Base-by-base conservation (phyloP, 2,797 vertebrate genomes). In the Esox lucius region DNA sequence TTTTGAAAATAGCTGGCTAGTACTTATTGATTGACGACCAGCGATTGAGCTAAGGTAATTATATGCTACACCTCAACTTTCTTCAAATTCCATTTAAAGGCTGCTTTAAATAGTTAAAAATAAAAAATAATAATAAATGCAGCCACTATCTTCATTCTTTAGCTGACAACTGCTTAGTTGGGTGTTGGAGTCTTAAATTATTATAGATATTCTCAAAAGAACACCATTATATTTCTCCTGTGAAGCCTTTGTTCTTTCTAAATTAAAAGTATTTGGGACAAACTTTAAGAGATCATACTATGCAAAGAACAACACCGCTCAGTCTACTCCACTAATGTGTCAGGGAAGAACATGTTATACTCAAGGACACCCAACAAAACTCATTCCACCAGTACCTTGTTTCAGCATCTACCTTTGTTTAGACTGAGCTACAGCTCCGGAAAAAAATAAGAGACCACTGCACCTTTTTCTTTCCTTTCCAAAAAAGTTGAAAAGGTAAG, bases 201-300 rank as follows among this genome's bases (percentile, higher is more conserved):
- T 24, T 15, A 22, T 13, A 48, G 17, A 51, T 19, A 26, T 28
- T 35, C 66, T 74, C 72, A 62, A 72, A 82, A 75, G 75, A 56
- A 42, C 65, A 68, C 2, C 9, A 2, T 22, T 76, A 62, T 49
- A 42, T 16, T 42, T 42, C 62, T 46, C 13, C 68, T 31, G 4
- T 62, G 26, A 70, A 49, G 22, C 6, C 12, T 51, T 51, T 59
- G 33, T 48, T 59, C 70, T 68, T 6, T 76, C 46, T 11, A 70
- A 65, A 71, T 46, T 13, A 28, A 28, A 73, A 49, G 24, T 28
- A 24, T 22, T 61, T 75, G 69, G 3, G 51, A 61, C 13, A 9
- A n/a, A 9, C 7, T 75, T 73, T 59, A 66, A 56, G 51, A 77
- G 53, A 35, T 56, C 49, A 39, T 73, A 16, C 9, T 51, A 39